Conservation (phyloP, 2,113 vertebrate species). For the Machaerirhynchus nigripectus region DNA sequence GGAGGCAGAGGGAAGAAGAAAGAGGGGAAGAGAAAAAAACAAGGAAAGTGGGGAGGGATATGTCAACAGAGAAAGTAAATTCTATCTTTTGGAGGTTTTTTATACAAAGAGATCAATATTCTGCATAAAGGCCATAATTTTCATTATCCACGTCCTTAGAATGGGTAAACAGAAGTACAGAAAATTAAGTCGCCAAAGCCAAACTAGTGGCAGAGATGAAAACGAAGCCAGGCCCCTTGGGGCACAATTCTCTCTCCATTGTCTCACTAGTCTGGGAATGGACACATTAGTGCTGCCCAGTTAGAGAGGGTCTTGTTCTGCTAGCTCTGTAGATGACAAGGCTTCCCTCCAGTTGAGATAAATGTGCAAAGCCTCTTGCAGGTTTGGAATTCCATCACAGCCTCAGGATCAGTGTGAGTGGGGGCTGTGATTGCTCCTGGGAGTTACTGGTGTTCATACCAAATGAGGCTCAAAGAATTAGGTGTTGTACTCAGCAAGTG, state of each 20-base stretch:
- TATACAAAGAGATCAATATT: not conserved
- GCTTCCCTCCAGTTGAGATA: not conserved
- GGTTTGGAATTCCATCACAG: not conserved
- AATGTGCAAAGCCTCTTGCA: not conserved
- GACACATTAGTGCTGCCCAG: not conserved
- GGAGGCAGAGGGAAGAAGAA: not conserved
- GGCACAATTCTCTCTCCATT: not conserved
- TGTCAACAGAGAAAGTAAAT: not conserved
- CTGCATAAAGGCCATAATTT: not conserved
- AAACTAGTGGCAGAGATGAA: not conserved
- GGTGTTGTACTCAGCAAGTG: not conserved
- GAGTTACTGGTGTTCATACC: not conserved
- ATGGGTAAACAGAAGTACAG: not conserved
- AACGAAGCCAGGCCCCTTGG: not conserved
- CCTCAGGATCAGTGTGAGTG: not conserved
- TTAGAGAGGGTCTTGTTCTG: not conserved
- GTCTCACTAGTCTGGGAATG: not conserved
- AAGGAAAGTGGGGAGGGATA: not conserved
- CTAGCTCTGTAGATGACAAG: rapidly evolving
- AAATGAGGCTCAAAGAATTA: not conserved
- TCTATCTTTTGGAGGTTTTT: not conserved
- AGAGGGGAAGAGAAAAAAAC: not conserved
- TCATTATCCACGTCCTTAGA: not conserved
- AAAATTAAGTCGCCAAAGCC: not conserved
- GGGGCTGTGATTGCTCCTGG: not conserved